Conservation (phyloP, 1,140 invertebrate species). For the Whitmania pigra region DNA sequence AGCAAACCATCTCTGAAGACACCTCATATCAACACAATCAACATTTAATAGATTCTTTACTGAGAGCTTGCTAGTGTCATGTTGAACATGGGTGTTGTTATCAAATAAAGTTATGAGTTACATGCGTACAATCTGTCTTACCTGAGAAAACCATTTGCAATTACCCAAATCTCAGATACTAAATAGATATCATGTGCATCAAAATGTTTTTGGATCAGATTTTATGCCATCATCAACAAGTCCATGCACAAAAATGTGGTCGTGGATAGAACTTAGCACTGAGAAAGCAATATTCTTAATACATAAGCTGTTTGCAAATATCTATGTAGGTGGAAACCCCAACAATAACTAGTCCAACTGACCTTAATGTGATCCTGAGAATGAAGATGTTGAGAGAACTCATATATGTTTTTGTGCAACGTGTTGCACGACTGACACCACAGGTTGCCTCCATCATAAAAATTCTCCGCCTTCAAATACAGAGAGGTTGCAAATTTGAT, state of each 20-base stretch:
- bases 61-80: background rate
- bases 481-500: background rate
- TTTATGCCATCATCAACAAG: too few relatives aligned
- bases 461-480: constrained; percentile 6
- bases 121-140: too few relatives aligned
- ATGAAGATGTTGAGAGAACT: constrained; percentile 11
- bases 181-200: too few relatives aligned
- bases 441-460: constrained; percentile 12
- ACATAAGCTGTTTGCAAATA: background rate
- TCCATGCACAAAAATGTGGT: too few relatives aligned
- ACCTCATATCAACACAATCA: background rate
- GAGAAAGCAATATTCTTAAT: background rate
- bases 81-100: too few relatives aligned
- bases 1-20: background rate
- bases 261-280: too few relatives aligned
- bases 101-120: too few relatives aligned
- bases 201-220: too few relatives aligned
- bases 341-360: background rate
- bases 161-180: too few relatives aligned
- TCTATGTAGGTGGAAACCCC: background rate
- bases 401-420: background rate
- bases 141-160: too few relatives aligned
- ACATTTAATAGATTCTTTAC: background rate
- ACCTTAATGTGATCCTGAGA: constrained; percentile 4
- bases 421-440: constrained; percentile 14